phyloP scores from a whole-genome alignment of 2,113 vertebrate genomes.

The Cynopterus brachyotis region DNA sequence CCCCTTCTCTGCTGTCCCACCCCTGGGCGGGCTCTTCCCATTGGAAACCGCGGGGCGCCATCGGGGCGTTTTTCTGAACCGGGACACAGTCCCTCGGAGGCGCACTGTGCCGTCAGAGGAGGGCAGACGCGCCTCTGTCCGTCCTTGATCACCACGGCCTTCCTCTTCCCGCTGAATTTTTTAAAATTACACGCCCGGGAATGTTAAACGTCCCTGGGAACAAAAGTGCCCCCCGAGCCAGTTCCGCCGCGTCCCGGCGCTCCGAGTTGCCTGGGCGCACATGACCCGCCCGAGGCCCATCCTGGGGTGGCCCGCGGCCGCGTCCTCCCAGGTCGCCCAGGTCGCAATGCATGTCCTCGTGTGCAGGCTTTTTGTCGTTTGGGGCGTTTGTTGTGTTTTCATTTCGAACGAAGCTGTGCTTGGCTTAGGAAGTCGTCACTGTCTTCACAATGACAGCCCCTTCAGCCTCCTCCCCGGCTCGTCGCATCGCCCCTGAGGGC shows the following conservation, averaged over 20 bases:
- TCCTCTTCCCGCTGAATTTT: background rate
- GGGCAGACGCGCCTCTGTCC: constrained; percentile 24
- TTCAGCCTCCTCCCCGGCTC: background rate
- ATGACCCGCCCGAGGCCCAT: background rate
- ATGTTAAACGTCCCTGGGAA: background rate
- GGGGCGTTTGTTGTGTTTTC: background rate
- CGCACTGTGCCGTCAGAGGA: constrained; percentile 39
- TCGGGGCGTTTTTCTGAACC: background rate
- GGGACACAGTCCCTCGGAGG: background rate
- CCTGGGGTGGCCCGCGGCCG: background rate
- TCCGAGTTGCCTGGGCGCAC: background rate
- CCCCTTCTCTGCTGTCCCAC: background rate
- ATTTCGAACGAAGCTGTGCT: background rate
- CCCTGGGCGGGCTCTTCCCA: background rate
- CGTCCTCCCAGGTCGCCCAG: too few relatives aligned
- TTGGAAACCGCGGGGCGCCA: background rate
- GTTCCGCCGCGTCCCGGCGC: background rate
- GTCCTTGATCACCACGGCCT: background rate
- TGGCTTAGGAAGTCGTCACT: background rate
- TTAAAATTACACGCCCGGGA: background rate
- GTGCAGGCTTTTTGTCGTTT: background rate
- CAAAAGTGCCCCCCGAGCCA: background rate
- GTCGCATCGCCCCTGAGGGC: too few relatives aligned
- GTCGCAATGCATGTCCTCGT: background rate
- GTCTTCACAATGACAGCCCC: background rate